These are phyloP conservation scores for Fratercula arctica DNA, from an alignment of 2,797 vertebrate species.

Conservation along the genomic window DNA sequence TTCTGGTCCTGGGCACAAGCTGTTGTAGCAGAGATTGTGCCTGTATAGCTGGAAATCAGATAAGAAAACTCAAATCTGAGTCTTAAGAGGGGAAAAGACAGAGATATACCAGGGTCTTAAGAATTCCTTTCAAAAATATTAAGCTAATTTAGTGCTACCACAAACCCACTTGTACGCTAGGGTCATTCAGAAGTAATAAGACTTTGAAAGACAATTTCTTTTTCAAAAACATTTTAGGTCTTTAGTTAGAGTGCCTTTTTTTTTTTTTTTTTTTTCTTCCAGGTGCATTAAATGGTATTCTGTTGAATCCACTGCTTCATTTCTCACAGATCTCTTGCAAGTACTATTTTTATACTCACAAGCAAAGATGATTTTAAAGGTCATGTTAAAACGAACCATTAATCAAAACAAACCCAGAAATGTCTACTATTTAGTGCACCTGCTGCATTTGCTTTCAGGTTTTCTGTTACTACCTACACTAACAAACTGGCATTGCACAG, in stretches of 20 bases:
- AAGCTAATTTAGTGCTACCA: neutral
- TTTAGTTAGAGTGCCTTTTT: neutral
- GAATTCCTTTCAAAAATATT: neutral
- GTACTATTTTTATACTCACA: neutral
- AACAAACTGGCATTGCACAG: neutral
- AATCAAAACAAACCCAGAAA: neutral
- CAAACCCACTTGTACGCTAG: neutral
- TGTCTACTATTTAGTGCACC: neutral
- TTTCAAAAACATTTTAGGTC: neutral
- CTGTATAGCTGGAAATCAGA: neutral
- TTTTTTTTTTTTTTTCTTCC: neutral
- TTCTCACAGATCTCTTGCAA: neutral
- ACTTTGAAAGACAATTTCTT: neutral
- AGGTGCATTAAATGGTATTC: neutral
- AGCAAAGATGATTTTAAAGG: slow-evolving; percentile 1
- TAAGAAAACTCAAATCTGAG: neutral
- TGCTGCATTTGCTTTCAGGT: neutral
- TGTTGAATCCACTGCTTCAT: neutral
- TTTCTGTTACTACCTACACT: neutral
- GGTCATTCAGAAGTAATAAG: neutral
- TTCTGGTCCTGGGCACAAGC: neutral
- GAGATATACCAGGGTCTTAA: neutral
- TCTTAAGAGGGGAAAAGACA: neutral
- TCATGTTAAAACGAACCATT: neutral
- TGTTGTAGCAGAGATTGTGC: neutral